Evolutionary conservation across 2,797 vertebrate genomes (phyloP).

Genomic region (Pangasius macronema): DNA sequence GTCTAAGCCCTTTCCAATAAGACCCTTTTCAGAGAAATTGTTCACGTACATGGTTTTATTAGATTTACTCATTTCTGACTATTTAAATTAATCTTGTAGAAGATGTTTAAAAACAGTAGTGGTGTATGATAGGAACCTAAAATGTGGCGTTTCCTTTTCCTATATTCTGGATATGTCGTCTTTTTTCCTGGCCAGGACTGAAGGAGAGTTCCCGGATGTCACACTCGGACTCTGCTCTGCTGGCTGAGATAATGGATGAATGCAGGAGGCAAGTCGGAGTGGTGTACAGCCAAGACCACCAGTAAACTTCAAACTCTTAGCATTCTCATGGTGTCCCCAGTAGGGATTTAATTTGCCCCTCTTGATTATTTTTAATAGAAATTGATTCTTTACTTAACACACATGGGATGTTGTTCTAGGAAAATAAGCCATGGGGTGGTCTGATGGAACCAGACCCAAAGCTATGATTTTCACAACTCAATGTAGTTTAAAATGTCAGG

Average conservation of each 20-base stretch:
- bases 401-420: neutral
- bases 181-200: conserved; percentile 60
- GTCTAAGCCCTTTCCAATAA: neutral
- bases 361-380: neutral
- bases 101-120: neutral
- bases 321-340: neutral
- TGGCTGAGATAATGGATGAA: conserved; percentile 75
- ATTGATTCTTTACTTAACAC: neutral
- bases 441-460: neutral
- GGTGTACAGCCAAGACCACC: conserved; percentile 72
- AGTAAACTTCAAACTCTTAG: conserved; percentile 44
- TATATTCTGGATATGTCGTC: neutral
- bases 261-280: conserved; percentile 74
- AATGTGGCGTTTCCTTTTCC: neutral
- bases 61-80: no score
- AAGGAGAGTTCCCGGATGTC: conserved; percentile 75
- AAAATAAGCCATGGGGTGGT: neutral
- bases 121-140: no score
- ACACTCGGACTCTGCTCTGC: conserved; percentile 71
- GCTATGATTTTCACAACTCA: neutral
- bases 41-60: no score
- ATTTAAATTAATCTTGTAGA: neutral
- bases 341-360: neutral
- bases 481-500: neutral
- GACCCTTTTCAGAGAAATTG: no score